Conservation (phyloP, 1,140 invertebrate genomes). For the Caenorhabditis brenneri region DNA sequence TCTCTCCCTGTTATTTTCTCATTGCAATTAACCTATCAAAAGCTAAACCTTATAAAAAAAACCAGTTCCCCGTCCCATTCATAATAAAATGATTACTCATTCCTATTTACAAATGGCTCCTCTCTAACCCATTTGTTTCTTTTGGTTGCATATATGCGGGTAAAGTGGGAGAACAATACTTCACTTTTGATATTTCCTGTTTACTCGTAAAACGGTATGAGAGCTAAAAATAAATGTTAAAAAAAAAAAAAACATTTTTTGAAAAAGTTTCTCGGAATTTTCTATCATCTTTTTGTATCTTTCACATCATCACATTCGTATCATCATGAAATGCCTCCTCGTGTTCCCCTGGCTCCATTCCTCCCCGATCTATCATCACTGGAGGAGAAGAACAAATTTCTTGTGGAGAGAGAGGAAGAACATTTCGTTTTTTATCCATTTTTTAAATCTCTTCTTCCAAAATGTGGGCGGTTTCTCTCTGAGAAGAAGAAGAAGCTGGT, state of each 20-base stretch:
- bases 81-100: not conserved
- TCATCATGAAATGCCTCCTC: conserved; percentile 14
- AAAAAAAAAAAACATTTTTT: not conserved
- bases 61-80: no score
- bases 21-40: not conserved
- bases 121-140: not conserved
- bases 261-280: not conserved
- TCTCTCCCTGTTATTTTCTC: not conserved
- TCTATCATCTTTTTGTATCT: not conserved
- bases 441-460: not conserved
- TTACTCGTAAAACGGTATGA: no score
- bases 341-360: not conserved
- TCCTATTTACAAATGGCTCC: not conserved
- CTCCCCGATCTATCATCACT: not conserved
- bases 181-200: not conserved
- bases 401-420: not conserved
- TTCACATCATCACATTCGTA: conserved; percentile 1
- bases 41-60: no score
- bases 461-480: conserved; percentile 1
- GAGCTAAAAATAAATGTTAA: not conserved
- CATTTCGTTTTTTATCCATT: conserved; percentile 13
- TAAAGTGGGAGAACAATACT: not conserved
- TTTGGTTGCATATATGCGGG: not conserved
- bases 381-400: not conserved
- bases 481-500: not conserved